Conservation (phyloP, 2,888 invertebrate species). For the Thymelicus lineola region DNA sequence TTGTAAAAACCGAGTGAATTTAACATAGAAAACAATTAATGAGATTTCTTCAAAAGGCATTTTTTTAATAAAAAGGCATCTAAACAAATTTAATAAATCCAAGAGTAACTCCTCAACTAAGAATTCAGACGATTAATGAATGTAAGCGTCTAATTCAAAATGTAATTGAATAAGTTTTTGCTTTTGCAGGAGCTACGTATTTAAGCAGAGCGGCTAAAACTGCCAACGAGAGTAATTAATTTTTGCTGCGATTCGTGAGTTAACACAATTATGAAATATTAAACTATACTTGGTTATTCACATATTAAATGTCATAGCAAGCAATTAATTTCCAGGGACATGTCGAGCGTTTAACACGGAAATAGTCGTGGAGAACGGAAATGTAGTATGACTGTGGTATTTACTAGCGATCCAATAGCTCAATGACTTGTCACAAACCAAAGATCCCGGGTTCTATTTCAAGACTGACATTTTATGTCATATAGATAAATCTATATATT, state of each 20-base stretch:
- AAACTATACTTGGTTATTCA: neutral
- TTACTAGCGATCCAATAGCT: too few relatives aligned
- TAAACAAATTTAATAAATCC: too few relatives aligned
- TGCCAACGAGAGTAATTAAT: neutral
- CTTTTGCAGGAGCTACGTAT: neutral
- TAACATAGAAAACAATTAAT: too few relatives aligned
- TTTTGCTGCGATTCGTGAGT: neutral
- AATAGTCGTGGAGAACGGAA: neutral
- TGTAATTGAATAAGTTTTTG: neutral
- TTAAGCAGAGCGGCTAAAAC: neutral
- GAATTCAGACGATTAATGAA: too few relatives aligned
- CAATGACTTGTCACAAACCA: too few relatives aligned
- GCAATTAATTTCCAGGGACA: slow-evolving; percentile 1
- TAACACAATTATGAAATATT: neutral
- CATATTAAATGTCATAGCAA: neutral
- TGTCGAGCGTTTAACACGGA: neutral
- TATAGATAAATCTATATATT: too few relatives aligned
- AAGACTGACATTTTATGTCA: too few relatives aligned
- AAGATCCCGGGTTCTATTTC: too few relatives aligned
- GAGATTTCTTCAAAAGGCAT: too few relatives aligned
- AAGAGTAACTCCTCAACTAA: too few relatives aligned
- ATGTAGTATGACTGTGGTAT: neutral
- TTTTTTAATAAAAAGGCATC: too few relatives aligned
- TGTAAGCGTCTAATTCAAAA: neutral
- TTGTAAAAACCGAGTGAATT: too few relatives aligned